phyloP scores from a whole-genome alignment of 2,888 invertebrate genomes.

The Sesamia inferens region DNA sequence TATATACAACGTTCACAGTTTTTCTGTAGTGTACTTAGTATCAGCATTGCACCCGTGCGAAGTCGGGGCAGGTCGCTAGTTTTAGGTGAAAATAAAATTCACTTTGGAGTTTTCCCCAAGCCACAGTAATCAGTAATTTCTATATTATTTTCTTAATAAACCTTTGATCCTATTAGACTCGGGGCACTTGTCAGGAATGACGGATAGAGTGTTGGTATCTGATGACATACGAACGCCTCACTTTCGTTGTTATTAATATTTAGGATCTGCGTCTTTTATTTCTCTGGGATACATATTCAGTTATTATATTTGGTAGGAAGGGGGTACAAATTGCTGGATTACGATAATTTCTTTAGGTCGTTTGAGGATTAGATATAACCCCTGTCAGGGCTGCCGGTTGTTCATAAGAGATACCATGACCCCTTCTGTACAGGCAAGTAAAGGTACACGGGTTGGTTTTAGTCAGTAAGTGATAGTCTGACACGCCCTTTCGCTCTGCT shows the following conservation, averaged over 20 bases:
- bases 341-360: constrained; percentile 35
- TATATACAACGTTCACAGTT: too few species aligned
- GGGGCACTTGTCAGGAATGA: constrained; percentile 66
- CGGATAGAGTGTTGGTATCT: constrained; percentile 72
- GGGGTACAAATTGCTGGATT: constrained; percentile 55
- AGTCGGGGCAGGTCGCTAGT: too few species aligned
- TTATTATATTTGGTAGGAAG: constrained; percentile 37
- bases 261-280: constrained; percentile 73
- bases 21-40: too few species aligned
- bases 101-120: constrained; percentile 12
- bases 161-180: constrained; percentile 56
- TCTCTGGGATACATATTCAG: constrained; percentile 47
- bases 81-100: neutral
- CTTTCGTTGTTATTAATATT: constrained; percentile 76
- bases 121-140: constrained; percentile 30
- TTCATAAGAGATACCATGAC: too few species aligned
- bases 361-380: neutral
- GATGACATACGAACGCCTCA: constrained; percentile 66
- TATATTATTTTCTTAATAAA: constrained; percentile 41
- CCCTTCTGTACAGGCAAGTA: too few species aligned
- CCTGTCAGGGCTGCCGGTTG: too few species aligned
- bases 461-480: too few species aligned
- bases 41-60: too few species aligned
- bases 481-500: too few species aligned
- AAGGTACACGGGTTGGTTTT: too few species aligned